Percentiles rank a stretch among this genome's conserved stretches.
phyloP scores from a whole-genome alignment of 2,888 invertebrate genomes.

The Nomada ruficornis region DNA sequence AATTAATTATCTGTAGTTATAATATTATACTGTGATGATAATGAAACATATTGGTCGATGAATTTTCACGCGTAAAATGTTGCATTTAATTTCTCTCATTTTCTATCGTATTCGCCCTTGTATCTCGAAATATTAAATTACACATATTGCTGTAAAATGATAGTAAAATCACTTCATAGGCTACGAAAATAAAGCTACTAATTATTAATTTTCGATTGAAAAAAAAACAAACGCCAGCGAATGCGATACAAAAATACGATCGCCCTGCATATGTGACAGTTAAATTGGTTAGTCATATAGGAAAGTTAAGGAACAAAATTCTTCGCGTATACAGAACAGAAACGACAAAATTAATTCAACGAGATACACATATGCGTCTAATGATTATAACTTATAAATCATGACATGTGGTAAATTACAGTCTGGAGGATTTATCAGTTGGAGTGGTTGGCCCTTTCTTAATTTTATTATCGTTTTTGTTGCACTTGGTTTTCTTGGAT shows the following conservation, averaged over 20 bases:
- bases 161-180: too few species aligned
- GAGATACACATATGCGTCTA: not conserved
- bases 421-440: conserved; percentile 54
- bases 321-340: not conserved
- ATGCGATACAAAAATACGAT: conserved; percentile 26
- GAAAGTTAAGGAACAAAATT: conserved; percentile 32
- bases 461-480: conserved; percentile 70
- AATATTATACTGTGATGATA: not conserved
- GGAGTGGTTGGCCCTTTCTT: conserved; percentile 76
- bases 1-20: conserved; percentile 3
- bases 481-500: conserved; percentile 68
- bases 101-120: not conserved
- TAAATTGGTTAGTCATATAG: conserved; percentile 12
- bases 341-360: conserved; percentile 4
- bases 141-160: not conserved
- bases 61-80: not conserved
- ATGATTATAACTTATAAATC: conserved; percentile 50
- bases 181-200: not conserved
- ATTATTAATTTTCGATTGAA: not conserved
- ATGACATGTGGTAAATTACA: conserved; percentile 65
- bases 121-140: not conserved
- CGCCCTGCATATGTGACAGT: not conserved
- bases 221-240: conserved; percentile 30
- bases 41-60: not conserved
- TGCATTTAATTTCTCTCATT: not conserved